Evolutionary conservation across 2,888 invertebrate genomes (phyloP), one percentile per base, ranked within the genome.

Genomic region (Gryllus longicercus): DNA sequence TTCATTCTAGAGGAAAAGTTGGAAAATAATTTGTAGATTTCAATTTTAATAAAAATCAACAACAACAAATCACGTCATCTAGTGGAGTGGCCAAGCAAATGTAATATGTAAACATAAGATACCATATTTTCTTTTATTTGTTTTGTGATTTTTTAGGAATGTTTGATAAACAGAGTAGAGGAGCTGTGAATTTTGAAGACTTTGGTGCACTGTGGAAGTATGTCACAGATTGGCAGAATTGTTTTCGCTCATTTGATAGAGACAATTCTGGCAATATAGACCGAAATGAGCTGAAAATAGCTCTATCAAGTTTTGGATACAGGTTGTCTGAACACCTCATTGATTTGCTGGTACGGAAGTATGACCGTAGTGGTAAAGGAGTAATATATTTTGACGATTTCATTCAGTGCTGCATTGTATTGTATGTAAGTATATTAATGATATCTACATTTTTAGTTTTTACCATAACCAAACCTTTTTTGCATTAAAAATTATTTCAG

Each of bases 191-290:
- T 84, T 98, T 98, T 87, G 94, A 97, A 85, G 98, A 99, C 87
- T 99, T 99, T 88, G 95, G 95, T 78, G 94, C 96, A 0, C 88
- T 99, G 1, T 99, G 99, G 99, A 97, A 97, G 86, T 99, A 98
- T 87, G 96, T 99, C 0, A 96, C 95, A 11, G 98, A 99, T 85
- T 99, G 99, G 99, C 97, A 98, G 86, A 94, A 92, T 85, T 97
- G 97, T 86, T 99, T 99, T 87, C 91, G 95, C 76, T 93, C 95
- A 0, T 99, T 97, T 86, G 99, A 99, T 86, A 89, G 93, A 76
- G 98, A 99, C 86, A 95, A 93, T 85, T 95, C 95, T 4, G 83
- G 99, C 49, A 95, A 95, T 85, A 99, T 99, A 84, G 98, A 98
- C 87, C 92, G 91, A 84, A 88, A 91, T 79, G 99, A 99, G 88